Evolutionary conservation across 2,888 invertebrate genomes (phyloP).

Genomic region (Baccha elongata): DNA sequence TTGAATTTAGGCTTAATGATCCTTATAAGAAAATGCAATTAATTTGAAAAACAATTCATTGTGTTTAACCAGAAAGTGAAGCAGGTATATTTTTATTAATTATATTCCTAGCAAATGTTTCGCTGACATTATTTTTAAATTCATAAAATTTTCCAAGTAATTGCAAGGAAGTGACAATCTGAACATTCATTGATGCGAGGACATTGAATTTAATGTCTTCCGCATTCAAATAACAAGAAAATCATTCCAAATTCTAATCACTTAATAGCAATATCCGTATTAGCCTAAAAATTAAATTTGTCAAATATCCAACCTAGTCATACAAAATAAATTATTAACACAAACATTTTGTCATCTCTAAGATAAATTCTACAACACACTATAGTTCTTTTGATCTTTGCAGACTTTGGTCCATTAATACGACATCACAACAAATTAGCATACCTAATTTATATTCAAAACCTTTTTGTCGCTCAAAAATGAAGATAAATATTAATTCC

Average conservation of each 20-base stretch:
- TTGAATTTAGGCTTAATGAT: too few relatives aligned
- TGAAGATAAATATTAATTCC: constrained; percentile 5
- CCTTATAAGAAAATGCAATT: too few relatives aligned
- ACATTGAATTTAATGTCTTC: not conserved
- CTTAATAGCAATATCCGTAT: too few relatives aligned
- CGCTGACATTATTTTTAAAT: too few relatives aligned
- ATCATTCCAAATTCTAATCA: too few relatives aligned
- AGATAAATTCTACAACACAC: not conserved
- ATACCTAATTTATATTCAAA: constrained; percentile 10
- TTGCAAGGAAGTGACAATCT: too few relatives aligned
- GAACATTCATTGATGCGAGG: too few relatives aligned
- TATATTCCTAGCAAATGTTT: too few relatives aligned
- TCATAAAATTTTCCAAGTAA: too few relatives aligned
- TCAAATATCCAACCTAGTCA: not conserved
- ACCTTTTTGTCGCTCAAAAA: constrained; percentile 19
- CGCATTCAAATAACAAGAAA: not conserved
- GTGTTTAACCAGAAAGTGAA: too few relatives aligned
- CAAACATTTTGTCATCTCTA: constrained; percentile 4
- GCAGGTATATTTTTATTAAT: too few relatives aligned
- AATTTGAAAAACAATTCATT: too few relatives aligned
- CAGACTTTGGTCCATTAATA: constrained; percentile 17
- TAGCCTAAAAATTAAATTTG: not conserved
- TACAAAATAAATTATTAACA: not conserved
- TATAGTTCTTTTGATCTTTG: constrained; percentile 6
- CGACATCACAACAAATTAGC: constrained; percentile 21